Evolutionary conservation across 2,888 invertebrate genomes (phyloP), one percentile per base, ranked within the genome.

Genomic region (Diplazon laetatorius): DNA sequence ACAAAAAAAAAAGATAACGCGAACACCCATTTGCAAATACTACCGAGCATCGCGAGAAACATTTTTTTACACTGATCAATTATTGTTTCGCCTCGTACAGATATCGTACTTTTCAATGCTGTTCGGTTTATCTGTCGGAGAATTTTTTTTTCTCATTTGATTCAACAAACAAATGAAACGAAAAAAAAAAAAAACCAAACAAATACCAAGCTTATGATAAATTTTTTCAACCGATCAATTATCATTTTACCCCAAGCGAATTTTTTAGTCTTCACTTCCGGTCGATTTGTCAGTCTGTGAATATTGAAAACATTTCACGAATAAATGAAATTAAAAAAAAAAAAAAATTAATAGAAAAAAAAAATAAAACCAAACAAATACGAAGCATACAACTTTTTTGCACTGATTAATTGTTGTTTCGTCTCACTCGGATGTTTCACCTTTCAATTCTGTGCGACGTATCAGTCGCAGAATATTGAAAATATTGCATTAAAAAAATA

Each of bases 41-140:
- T 22, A 44, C 25, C 10, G 25, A 62, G n/a, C n/a, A 20, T 20
- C 1, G 10, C 10, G 10, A 4, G 0, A 25, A n/a, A n/a, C n/a
- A n/a, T n/a, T 5, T 60, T 60, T 42, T 60, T 60, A 14, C 60
- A 42, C 42, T 12, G 22, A 22, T 60, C 22, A 60, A 44, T 60
- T 42, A 60, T 60, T n/a, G 42, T n/a, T 22, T 30, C 20, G n/a
- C 5, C 42, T 22, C n/a, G n/a, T n/a, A n/a, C n/a, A n/a, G n/a
- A n/a, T n/a, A n/a, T n/a, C n/a, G n/a, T n/a, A n/a, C n/a, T 44
- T 60, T 6, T 3, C 8, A 5, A 6, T 42, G 22, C 3, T 20
- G 12, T 42, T 60, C 4, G 20, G 3, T 60, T 42, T 59, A 42
- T 55, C 35, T 10, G 6, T 22, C n/a, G n/a, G n/a, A n/a, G n/a